Base-by-base conservation (phyloP, 2,888 invertebrate species). In the Coelinius sp. region DNA sequence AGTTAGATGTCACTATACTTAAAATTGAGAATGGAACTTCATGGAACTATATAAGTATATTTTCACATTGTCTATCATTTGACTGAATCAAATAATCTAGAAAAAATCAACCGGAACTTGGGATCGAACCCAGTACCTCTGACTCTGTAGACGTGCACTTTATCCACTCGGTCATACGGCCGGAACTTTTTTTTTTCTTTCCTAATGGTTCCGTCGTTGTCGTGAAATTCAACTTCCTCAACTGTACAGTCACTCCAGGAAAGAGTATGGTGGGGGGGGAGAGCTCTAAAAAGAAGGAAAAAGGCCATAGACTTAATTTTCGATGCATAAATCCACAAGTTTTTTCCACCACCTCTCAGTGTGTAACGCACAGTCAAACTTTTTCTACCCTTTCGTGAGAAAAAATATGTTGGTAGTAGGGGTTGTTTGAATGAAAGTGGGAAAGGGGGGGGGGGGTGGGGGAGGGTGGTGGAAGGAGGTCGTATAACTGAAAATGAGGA, bases 291-390 rank as follows among this genome's bases (percentile, higher is more conserved):
- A 69, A 65, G 69, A 71, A 73, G 70, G 66, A 75, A 77, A 75
- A 65, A 71, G 75, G 75, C 74, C 74, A 75, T 78, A 76, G 76
- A 77, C 82, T 81, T 81, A 79, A 77, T 79, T 78, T 79, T 77
- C 74, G 80, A 79, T 76, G 76, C 74, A 78, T 79, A 78, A 79
- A 78, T 76, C 71, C 78, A 68, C 75, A 76, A 74, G 79, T 78
- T 84, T 85, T 84, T 84, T 84, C 81, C 41, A 12, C 10, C 12
- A 10, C 20, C 14, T 35, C 14, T 20, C n/a, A 24, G 63, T 63
- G 44, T 41, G 24, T 24, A 25, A 63, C 7, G 41, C 38, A 63
- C 24, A 63, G 41, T 17, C 35, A 12, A 63, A n/a, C 24, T 63
- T 59, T 59, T 31, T 22, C 59, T 7, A 53, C 27, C 8, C 31